Percentiles rank a stretch among this genome's conserved stretches.
These are phyloP conservation scores for Chloroclystis v-ata DNA, from an alignment of 2,888 invertebrate species.

Conservation along the genomic window DNA sequence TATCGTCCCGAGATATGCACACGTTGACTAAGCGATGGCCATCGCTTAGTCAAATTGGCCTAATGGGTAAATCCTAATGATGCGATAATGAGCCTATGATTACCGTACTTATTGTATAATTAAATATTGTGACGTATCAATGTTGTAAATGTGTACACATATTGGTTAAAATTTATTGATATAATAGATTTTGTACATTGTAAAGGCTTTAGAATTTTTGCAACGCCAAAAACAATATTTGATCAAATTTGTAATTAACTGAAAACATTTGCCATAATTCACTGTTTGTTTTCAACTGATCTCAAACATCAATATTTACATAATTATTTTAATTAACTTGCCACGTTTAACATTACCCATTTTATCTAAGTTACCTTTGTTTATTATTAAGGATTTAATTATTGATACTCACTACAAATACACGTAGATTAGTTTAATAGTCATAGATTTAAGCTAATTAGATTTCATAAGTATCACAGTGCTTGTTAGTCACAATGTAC, in stretches of 20 bases:
- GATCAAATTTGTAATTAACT: slow-evolving; percentile 14
- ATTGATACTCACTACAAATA: slow-evolving; percentile 22
- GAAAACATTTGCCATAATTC: slow-evolving; percentile 3
- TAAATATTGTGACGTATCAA: slow-evolving; percentile 29
- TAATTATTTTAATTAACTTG: too few relatives aligned
- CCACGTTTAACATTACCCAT: slow-evolving; percentile 13
- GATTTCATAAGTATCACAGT: slow-evolving; percentile 21
- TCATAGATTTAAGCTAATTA: slow-evolving; percentile 28
- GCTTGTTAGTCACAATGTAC: slow-evolving; percentile 22
- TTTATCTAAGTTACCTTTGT: slow-evolving; percentile 35
- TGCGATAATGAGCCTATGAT: background rate
- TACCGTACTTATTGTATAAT: slow-evolving; percentile 29
- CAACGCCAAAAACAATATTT: too few relatives aligned
- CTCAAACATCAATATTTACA: slow-evolving; percentile 22
- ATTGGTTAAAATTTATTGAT: slow-evolving; percentile 2
- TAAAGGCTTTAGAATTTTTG: too few relatives aligned
- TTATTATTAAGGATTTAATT: slow-evolving; percentile 27
- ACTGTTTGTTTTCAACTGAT: slow-evolving; percentile 27
- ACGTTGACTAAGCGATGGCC: slow-evolving; percentile 87
- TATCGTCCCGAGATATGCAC: slow-evolving; percentile 85
- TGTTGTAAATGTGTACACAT: slow-evolving; percentile 31
- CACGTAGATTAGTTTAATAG: slow-evolving; percentile 19
- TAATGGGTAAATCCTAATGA: too few relatives aligned
- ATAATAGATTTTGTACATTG: slow-evolving; percentile 15
- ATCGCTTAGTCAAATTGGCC: slow-evolving; percentile 1